A percentile compares a stretch with the other conserved stretches of the same genome.
phyloP scores from a whole-genome alignment of 2,113 vertebrate species.

The Embiotoca jacksoni region DNA sequence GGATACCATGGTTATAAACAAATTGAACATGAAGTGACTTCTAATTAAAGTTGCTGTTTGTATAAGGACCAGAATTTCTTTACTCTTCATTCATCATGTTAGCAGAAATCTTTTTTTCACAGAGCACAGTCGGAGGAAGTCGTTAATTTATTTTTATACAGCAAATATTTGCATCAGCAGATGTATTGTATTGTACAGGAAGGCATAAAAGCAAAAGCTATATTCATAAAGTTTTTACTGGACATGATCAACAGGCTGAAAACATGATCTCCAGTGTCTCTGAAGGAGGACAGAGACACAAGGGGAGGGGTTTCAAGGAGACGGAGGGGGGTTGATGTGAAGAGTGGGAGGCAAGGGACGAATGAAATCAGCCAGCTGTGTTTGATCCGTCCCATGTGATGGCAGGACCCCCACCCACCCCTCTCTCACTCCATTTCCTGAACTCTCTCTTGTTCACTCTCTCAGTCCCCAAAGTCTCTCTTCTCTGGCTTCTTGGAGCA shows the following conservation, averaged over 20 bases:
- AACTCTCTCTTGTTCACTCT: constrained; percentile 28
- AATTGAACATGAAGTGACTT: background rate
- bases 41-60: too few relatives aligned
- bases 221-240: constrained; percentile 8
- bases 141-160: background rate
- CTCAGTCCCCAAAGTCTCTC: constrained; percentile 56
- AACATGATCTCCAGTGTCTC: constrained; percentile 23
- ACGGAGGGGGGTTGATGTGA: constrained; percentile 46
- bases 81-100: too few relatives aligned
- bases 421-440: constrained; percentile 30
- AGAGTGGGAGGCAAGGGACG: constrained; percentile 65
- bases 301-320: constrained; percentile 44
- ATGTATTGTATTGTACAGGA: background rate
- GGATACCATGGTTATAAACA: background rate
- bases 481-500: constrained; percentile 57
- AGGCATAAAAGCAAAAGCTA: background rate
- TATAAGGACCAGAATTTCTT: too few relatives aligned
- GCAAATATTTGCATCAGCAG: background rate
- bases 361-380: constrained; percentile 80
- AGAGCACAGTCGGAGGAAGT: background rate
- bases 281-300: constrained; percentile 37
- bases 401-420: constrained; percentile 18
- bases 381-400: constrained; percentile 76
- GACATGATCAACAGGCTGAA: constrained; percentile 38
- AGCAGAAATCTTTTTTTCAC: background rate